Percentiles rank a stretch among this genome's conserved stretches.
These are phyloP conservation scores for Oxyteleia sp. DNA, from an alignment of 2,888 invertebrate genomes.

Conservation along the genomic window DNA sequence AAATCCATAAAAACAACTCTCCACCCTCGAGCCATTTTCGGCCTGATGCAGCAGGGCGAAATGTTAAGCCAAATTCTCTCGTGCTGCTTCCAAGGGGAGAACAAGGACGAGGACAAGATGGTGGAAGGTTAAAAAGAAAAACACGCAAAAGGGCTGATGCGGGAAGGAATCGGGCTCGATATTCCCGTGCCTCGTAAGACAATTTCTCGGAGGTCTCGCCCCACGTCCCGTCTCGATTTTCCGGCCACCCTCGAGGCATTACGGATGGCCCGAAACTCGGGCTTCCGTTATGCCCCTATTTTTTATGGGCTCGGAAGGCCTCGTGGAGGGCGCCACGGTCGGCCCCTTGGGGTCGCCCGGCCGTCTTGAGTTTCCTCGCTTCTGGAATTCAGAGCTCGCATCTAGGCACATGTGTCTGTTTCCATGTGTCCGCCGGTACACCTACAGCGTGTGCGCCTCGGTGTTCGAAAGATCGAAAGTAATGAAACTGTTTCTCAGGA, in stretches of 20 bases:
- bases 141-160: conserved; percentile 50
- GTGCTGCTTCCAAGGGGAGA: conserved; percentile 22
- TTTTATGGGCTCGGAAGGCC: conserved; percentile 79
- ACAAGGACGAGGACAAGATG: conserved; percentile 18
- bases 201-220: conserved; percentile 83
- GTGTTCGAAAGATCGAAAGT: conserved; percentile 83
- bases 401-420: conserved; percentile 61
- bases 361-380: conserved; percentile 80
- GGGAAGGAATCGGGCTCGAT: conserved; percentile 82
- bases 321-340: conserved; percentile 63
- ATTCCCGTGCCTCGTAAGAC: conserved; percentile 82
- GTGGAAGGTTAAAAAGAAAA: conserved; percentile 38
- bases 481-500: conserved; percentile 86
- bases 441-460: conserved; percentile 10
- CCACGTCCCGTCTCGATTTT: conserved; percentile 57
- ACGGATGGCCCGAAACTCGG: conserved; percentile 62
- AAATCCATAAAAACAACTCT: conserved; percentile 63
- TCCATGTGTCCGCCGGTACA: conserved; percentile 25
- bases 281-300: conserved; percentile 73
- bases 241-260: conserved; percentile 60
- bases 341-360: conserved; percentile 82
- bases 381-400: conserved; percentile 80
- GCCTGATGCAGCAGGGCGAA: conserved; percentile 64
- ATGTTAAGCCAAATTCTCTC: conserved; percentile 59
- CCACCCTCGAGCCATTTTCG: conserved; percentile 63